Evolutionary conservation across 2,888 invertebrate species (phyloP).

Genomic region (Adelphocoris suturalis): DNA sequence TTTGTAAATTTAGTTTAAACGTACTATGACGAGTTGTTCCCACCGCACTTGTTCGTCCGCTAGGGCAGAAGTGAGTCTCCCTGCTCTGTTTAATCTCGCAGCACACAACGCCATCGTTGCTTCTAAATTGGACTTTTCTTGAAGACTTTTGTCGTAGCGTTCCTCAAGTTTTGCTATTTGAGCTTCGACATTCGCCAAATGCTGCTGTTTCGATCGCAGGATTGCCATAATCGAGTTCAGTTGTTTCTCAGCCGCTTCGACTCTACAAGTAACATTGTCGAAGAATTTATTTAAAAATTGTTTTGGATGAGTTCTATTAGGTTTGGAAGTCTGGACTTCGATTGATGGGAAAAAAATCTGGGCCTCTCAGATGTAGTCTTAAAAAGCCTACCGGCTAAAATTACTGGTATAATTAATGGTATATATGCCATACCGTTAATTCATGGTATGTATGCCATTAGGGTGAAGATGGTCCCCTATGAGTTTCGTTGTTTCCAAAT

Average conservation of each 20-base stretch:
- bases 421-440: too few relatives aligned
- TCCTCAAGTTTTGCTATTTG: conserved; percentile 82
- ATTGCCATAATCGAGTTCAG: conserved; percentile 87
- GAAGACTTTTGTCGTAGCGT: conserved; percentile 86
- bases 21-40: conserved; percentile 80
- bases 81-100: conserved; percentile 88
- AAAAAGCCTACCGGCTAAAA: too few relatives aligned
- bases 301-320: not conserved
- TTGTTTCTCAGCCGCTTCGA: conserved; percentile 88
- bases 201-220: conserved; percentile 88
- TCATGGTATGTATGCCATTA: too few relatives aligned
- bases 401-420: too few relatives aligned
- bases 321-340: not conserved
- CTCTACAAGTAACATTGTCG: conserved; percentile 78
- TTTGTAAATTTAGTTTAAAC: not conserved
- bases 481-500: too few relatives aligned
- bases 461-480: too few relatives aligned
- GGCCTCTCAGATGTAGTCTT: too few relatives aligned
- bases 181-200: conserved; percentile 89
- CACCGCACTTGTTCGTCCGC: conserved; percentile 92
- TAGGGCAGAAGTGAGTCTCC: conserved; percentile 90
- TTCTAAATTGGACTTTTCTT: conserved; percentile 87
- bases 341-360: too few relatives aligned
- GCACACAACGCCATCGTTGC: conserved; percentile 88
- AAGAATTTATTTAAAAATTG: not conserved